phyloP scores from a whole-genome alignment of 2,113 vertebrate genomes.

The Caloenas nicobarica region DNA sequence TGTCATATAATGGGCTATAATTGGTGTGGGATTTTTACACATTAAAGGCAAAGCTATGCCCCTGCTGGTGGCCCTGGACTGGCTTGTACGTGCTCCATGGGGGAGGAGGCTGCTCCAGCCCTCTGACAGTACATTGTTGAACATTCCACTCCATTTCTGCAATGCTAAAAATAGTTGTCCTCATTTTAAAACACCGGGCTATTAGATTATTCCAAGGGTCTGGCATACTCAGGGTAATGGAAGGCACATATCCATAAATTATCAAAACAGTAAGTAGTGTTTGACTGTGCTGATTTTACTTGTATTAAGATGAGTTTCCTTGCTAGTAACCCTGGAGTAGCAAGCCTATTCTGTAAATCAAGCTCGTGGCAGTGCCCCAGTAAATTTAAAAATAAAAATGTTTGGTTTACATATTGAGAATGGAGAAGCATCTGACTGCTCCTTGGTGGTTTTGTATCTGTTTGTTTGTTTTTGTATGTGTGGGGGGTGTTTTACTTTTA shows the following conservation, averaged over 20 bases:
- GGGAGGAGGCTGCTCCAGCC: background rate
- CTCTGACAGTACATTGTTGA: slow-evolving; percentile 9
- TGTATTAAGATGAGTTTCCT: slow-evolving; percentile 24
- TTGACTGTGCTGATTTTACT: background rate
- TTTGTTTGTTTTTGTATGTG: no score
- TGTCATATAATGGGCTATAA: background rate
- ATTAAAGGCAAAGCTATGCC: background rate
- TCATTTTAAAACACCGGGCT: slow-evolving; percentile 40
- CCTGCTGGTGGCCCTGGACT: background rate
- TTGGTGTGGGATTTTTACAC: background rate
- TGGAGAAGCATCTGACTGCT: background rate
- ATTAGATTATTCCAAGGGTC: slow-evolving; percentile 49
- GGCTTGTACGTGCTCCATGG: background rate
- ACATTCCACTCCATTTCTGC: slow-evolving; percentile 58
- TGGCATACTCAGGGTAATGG: slow-evolving; percentile 21
- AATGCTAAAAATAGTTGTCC: slow-evolving; percentile 61
- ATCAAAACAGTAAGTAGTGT: slow-evolving; percentile 40
- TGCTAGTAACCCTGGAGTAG: background rate
- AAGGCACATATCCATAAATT: slow-evolving; percentile 53
- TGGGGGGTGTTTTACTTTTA: background rate
- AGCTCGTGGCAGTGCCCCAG: background rate
- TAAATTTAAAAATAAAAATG: background rate
- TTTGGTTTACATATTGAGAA: background rate
- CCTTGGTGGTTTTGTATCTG: background rate
- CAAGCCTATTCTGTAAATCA: background rate